phyloP scores from a whole-genome alignment of 2,113 vertebrate genomes.

The Thryonomys swinderianus region DNA sequence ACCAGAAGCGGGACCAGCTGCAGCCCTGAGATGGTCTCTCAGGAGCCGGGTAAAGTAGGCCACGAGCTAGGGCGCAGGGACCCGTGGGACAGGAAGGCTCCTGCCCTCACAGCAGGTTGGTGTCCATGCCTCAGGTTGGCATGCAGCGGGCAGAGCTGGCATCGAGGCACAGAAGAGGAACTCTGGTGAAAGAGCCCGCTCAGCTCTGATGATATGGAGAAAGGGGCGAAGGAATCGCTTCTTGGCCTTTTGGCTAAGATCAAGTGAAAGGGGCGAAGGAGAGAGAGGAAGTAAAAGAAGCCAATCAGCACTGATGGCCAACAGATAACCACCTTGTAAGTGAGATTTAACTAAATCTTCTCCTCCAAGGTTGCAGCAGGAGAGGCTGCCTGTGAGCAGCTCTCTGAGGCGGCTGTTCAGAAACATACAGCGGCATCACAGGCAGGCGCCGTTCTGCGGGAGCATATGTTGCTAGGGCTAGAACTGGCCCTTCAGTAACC shows the following conservation, averaged over 20 bases:
- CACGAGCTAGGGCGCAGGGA: not conserved
- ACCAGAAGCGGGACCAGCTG: accelerated
- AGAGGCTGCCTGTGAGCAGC: not conserved
- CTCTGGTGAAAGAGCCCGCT: accelerated
- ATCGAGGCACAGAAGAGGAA: not conserved
- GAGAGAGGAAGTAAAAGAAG: not conserved
- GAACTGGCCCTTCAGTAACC: not conserved
- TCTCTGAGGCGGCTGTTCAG: not conserved
- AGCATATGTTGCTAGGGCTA: not conserved
- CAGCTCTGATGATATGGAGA: not conserved
- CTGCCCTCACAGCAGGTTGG: not conserved
- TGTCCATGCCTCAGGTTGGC: not conserved
- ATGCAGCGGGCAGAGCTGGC: not conserved
- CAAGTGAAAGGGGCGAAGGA: too few relatives aligned
- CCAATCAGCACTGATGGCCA: not conserved
- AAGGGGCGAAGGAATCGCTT: too few relatives aligned
- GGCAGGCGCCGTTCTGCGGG: not conserved
- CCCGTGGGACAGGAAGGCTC: not conserved
- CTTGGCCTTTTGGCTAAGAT: too few relatives aligned
- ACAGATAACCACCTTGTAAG: not conserved
- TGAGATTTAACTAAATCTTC: not conserved
- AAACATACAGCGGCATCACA: not conserved
- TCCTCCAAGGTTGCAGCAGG: not conserved
- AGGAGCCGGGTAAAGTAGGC: not conserved
- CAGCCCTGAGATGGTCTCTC: not conserved